Conservation (phyloP, 2,797 vertebrate species). For the Miichthys miiuy region DNA sequence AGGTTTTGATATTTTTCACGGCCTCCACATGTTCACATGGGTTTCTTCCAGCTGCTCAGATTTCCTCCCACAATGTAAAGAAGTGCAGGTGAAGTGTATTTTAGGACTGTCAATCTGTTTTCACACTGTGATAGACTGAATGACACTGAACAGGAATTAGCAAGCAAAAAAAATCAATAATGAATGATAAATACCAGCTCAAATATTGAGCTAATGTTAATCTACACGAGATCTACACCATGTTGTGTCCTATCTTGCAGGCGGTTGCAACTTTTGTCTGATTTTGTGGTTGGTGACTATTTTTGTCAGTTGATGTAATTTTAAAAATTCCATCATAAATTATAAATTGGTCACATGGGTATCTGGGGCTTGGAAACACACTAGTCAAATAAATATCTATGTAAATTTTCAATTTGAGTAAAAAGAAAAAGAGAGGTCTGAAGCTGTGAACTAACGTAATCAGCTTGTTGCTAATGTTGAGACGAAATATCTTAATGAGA, state of each 20-base stretch:
- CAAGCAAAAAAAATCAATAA: slow-evolving; percentile 47
- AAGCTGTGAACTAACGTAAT: not conserved
- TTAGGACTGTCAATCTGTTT: slow-evolving; percentile 39
- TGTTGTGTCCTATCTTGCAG: slow-evolving; percentile 10
- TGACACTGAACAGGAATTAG: slow-evolving; percentile 34
- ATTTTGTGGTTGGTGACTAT: slow-evolving; percentile 28
- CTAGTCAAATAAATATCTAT: not conserved
- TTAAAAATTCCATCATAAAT: slow-evolving; percentile 27
- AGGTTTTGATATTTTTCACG: not conserved
- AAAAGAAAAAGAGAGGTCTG: slow-evolving; percentile 9
- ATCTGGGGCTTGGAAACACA: slow-evolving; percentile 20
- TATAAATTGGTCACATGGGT: slow-evolving; percentile 24
- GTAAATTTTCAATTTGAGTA: not conserved
- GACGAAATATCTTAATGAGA: not conserved
- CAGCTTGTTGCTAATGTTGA: not conserved
- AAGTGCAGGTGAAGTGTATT: slow-evolving; percentile 20
- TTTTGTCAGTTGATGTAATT: slow-evolving; percentile 14
- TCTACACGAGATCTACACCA: slow-evolving; percentile 22
- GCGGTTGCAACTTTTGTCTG: not conserved
- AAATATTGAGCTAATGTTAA: slow-evolving; percentile 24
- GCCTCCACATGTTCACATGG: slow-evolving; percentile 10
- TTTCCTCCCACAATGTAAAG: slow-evolving; percentile 29
- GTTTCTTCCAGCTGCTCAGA: slow-evolving; percentile 22
- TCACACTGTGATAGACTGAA: slow-evolving; percentile 39
- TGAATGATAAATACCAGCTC: slow-evolving; percentile 46